Base-by-base conservation (phyloP, 1,140 invertebrate genomes). In the Drosophila busckii region DNA sequence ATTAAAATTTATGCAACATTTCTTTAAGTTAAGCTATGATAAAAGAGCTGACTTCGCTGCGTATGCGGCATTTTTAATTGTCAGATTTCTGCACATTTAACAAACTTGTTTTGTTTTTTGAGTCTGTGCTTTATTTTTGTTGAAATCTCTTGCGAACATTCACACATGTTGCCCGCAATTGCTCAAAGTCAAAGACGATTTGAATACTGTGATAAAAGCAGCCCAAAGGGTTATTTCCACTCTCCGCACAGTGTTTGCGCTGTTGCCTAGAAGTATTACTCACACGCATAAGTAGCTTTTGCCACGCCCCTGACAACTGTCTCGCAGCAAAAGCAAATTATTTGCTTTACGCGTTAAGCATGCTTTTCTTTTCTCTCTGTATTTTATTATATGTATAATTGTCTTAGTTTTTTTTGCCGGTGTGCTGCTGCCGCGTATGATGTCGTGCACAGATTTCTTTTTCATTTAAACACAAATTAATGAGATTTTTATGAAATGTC, bases 381-480 rank as follows among this genome's bases (percentile, higher is more conserved):
- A 42, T 34, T 4, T 22, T 23, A 9, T 23, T 9, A 2, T 10
- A 9, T 15, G 15, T 5, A 9, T 23, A 28, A 12, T 45, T 28
- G 17, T 26, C 19, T 32, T 3, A 15, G 4, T 38, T 4, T 23
- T 37, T 53, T 32, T 52, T 53, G n/a, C n/a, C n/a, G n/a, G n/a
- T n/a, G n/a, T n/a, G n/a, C n/a, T n/a, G n/a, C n/a, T n/a, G n/a
- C n/a, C n/a, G n/a, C n/a, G n/a, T n/a, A n/a, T n/a, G n/a, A n/a
- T n/a, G n/a, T n/a, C n/a, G n/a, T n/a, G n/a, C n/a, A n/a, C n/a
- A n/a, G n/a, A n/a, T 50, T 49, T 50, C 2, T 4, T 6, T 35
- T 32, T 42, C 40, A 53, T 60, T 53, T 52, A 48, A 31, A 28
- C 49, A 44, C 25, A 78, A 64, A 71, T 50, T 71, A 67, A 71